Evolutionary conservation across 1,140 invertebrate genomes (phyloP).

Genomic region (Drosophila pectinifera): DNA sequence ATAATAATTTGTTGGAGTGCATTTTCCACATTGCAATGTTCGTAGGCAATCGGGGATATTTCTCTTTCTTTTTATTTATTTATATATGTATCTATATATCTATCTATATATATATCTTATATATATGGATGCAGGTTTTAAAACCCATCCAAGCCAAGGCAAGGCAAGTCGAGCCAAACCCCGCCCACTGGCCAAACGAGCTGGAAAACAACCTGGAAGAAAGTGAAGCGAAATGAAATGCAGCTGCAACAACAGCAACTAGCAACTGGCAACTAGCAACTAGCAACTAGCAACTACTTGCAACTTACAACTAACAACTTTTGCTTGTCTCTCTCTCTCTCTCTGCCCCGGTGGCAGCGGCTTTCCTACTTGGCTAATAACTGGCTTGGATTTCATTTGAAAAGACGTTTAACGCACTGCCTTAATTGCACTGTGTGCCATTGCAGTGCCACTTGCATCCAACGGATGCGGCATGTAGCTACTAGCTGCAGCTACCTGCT

Average conservation of each 20-base stretch:
- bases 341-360: constrained; percentile 13
- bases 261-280: constrained; percentile 7
- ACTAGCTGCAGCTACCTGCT: neutral
- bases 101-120: neutral
- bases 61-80: constrained; percentile 13
- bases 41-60: constrained; percentile 34
- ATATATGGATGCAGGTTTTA: constrained; percentile 43
- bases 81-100: neutral
- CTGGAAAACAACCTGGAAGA: constrained; percentile 65
- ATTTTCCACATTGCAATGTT: constrained; percentile 77
- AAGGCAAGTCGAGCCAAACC: constrained; percentile 1
- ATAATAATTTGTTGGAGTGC: constrained; percentile 78
- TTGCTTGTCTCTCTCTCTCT: constrained; percentile 26
- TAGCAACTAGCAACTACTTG: constrained; percentile 24
- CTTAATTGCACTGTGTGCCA: constrained; percentile 58
- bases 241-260: constrained; percentile 37
- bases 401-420: constrained; percentile 73
- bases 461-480: constrained; percentile 35
- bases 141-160: constrained; percentile 9
- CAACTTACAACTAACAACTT: constrained; percentile 47
- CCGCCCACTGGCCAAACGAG: constrained; percentile 36
- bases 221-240: constrained; percentile 81
- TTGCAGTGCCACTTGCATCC: constrained; percentile 42
- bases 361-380: constrained; percentile 75
- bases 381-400: constrained; percentile 79